These are phyloP conservation scores for Neoseiulus cucumeris DNA, from an alignment of 1,140 invertebrate species.

Conservation along the genomic window DNA sequence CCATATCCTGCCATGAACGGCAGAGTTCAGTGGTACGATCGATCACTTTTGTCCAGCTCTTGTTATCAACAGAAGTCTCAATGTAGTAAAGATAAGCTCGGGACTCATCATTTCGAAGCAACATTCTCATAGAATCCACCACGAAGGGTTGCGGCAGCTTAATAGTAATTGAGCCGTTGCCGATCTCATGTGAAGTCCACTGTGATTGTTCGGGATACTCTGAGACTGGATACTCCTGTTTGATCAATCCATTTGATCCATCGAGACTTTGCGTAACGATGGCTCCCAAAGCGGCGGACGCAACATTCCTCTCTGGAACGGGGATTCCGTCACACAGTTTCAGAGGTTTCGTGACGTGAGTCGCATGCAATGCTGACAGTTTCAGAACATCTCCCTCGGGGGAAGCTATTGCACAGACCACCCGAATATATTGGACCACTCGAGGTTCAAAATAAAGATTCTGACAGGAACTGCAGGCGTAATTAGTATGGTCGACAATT, in stretches of 20 bases:
- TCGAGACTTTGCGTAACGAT: conserved; percentile 68
- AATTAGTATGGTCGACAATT: conserved; percentile 72
- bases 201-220: conserved; percentile 78
- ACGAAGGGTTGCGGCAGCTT: conserved; percentile 67
- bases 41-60: conserved; percentile 77
- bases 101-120: conserved; percentile 80
- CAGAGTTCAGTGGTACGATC: conserved; percentile 79
- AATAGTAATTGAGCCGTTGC: conserved; percentile 73
- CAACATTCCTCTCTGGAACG: conserved; percentile 75
- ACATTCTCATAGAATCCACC: conserved; percentile 73
- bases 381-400: too few relatives aligned
- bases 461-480: conserved; percentile 88
- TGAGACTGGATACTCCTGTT: conserved; percentile 64
- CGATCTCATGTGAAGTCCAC: conserved; percentile 64
- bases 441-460: conserved; percentile 70
- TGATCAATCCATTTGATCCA: conserved; percentile 60
- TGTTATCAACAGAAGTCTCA: conserved; percentile 85
- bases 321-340: conserved; percentile 36
- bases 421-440: conserved; percentile 63
- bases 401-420: conserved; percentile 53
- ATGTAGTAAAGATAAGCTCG: conserved; percentile 90
- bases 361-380: conserved; percentile 39
- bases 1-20: conserved; percentile 85
- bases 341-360: conserved; percentile 53
- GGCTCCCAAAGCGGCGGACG: conserved; percentile 47